Base-by-base conservation (phyloP, 1,140 invertebrate genomes). In the Drosophila setifemur region DNA sequence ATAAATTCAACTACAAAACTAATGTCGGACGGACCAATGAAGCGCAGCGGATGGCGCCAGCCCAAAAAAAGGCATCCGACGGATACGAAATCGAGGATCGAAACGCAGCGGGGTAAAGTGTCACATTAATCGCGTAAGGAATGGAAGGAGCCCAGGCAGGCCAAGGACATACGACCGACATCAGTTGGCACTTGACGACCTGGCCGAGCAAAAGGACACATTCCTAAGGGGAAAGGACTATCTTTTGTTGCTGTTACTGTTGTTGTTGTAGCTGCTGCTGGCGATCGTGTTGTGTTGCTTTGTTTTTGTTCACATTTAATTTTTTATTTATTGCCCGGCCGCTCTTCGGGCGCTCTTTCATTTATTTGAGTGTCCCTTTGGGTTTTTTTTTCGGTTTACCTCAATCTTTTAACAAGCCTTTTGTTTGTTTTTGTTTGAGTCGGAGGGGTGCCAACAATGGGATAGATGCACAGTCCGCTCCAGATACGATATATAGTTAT, bases 301-400 rank as follows among this genome's bases (percentile, higher is more conserved):
- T 83, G 78, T 83, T 78, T 78, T 63, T 79, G 79, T 79, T 57
- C 74, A 85, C 77, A 68, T 66, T 85, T 73, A 67, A 74, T 78
- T 60, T 73, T 37, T 85, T 73, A 78, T 85, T 85, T 83, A 83
- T 83, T 55, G 49, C 53, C 25, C 19, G 8, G 18, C 35, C 31
- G 37, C 52, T 39, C 44, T 76, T 53, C 21, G 49, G 66, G 8
- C 29, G 54, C 21, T 23, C 31, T 64, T 60, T 58, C 57, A 43
- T 42, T 77, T 50, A 40, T 77, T 23, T 53, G 29, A 68, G 40
- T 7, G 18, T 47, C 28, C 35, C 42, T 43, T 45, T 26, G 11
- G 16, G 14, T 12, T 3, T 25, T 39, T 21, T 53, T 75, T 45
- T 42, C 23, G 66, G 53, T 55, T 58, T 48, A 78, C 75, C 75